Evolutionary conservation across 2,888 invertebrate genomes (phyloP).

Genomic region (Athripsodes cinereus): DNA sequence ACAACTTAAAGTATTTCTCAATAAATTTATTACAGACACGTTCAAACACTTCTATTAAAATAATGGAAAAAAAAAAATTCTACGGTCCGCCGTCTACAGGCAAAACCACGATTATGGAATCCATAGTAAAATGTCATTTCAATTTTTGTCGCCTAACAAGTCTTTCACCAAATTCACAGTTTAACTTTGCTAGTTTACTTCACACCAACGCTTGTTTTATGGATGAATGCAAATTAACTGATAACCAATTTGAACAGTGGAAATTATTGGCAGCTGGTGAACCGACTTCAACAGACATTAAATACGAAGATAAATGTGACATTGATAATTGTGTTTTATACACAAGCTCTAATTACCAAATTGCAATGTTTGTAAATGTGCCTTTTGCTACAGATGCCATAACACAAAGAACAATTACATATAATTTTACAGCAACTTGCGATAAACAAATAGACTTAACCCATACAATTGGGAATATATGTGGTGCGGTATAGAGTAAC

Average conservation of each 20-base stretch:
- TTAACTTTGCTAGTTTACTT: conserved; percentile 10
- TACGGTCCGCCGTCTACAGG: conserved; percentile 15
- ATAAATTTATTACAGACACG: conserved; percentile 9
- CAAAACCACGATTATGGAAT: conserved; percentile 16
- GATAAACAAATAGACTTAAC: no score
- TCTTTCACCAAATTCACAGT: conserved; percentile 22
- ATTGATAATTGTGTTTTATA: neutral
- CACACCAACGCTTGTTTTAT: conserved; percentile 17
- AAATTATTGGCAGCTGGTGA: conserved; percentile 29
- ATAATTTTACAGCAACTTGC: no score
- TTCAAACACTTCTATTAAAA: conserved; percentile 4
- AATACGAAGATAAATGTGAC: conserved; percentile 16
- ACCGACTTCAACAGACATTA: conserved; percentile 12
- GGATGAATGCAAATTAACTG: conserved; percentile 22
- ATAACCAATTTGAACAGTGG: conserved; percentile 29
- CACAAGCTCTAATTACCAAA: neutral
- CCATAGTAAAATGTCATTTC: conserved; percentile 23
- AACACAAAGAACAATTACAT: conserved; percentile 7
- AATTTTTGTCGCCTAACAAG: conserved; percentile 29
- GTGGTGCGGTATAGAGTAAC: no score
- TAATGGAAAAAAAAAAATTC: conserved; percentile 16
- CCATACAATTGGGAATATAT: no score
- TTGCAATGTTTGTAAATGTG: conserved; percentile 10
- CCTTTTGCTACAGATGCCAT: conserved; percentile 14
- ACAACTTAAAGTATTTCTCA: no score